Evolutionary conservation across 2,797 vertebrate species (phyloP).

Genomic region (Champsocephalus gunnari): DNA sequence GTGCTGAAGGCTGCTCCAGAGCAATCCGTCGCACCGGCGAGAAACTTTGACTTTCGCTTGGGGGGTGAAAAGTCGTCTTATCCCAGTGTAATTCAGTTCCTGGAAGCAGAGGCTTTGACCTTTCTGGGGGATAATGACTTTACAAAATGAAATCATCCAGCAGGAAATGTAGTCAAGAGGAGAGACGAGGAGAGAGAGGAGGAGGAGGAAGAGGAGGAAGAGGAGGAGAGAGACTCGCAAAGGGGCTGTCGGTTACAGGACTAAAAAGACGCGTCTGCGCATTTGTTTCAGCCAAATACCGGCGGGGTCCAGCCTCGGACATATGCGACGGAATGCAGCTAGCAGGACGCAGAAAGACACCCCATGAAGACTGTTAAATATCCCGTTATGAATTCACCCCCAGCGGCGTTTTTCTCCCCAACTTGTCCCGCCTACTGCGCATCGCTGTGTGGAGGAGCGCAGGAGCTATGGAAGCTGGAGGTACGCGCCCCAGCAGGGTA

Average conservation of each 20-base stretch:
- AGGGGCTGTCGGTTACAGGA: slow-evolving; percentile 61
- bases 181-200: slow-evolving; percentile 30
- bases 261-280: slow-evolving; percentile 60
- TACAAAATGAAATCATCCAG: slow-evolving; percentile 78
- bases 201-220: slow-evolving; percentile 6
- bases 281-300: slow-evolving; percentile 41
- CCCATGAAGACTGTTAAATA: slow-evolving; percentile 60
- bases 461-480: slow-evolving; percentile 41
- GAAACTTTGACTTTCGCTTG: slow-evolving; percentile 76
- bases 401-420: slow-evolving; percentile 28
- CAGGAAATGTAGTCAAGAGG: slow-evolving; percentile 65
- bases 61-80: slow-evolving; percentile 51
- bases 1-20: slow-evolving; percentile 48
- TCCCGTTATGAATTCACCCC: slow-evolving; percentile 73
- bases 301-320: slow-evolving; percentile 35
- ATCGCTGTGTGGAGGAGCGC: slow-evolving; percentile 57
- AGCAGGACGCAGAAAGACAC: slow-evolving; percentile 37
- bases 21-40: slow-evolving; percentile 64
- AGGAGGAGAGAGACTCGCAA: slow-evolving; percentile 46
- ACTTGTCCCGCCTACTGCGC: slow-evolving; percentile 82
- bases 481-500: slow-evolving; percentile 51
- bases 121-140: slow-evolving; percentile 76
- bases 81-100: slow-evolving; percentile 66
- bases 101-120: slow-evolving; percentile 70
- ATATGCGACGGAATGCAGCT: slow-evolving; percentile 73